Conservation (phyloP, 2,888 invertebrate species). For the Plebejus argus region DNA sequence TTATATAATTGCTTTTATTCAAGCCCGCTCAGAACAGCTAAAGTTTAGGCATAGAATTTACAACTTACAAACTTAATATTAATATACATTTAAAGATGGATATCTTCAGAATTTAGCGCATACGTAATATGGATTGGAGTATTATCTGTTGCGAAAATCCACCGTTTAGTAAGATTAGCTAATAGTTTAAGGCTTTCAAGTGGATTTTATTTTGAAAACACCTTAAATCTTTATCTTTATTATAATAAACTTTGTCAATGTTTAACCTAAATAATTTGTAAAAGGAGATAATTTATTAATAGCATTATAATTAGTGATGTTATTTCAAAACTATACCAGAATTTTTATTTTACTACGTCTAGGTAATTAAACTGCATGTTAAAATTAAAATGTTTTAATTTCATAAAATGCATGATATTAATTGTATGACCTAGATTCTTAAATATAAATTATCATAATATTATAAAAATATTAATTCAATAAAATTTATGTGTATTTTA, state of each 20-base stretch:
- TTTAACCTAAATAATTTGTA: not conserved
- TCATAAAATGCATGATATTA: not conserved
- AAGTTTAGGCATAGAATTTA: not conserved
- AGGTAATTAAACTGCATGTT: not conserved
- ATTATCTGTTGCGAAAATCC: not conserved
- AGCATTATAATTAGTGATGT: not conserved
- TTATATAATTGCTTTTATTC: no score
- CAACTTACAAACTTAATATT: not conserved
- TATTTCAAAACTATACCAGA: not conserved
- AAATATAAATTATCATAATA: not conserved
- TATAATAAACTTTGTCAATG: not conserved
- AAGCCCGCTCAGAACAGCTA: not conserved
- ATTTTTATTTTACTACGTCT: no score
- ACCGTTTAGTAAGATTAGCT: constrained; percentile 3
- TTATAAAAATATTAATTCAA: no score
- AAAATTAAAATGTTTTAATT: not conserved
- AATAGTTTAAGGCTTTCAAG: not conserved
- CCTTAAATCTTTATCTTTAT: not conserved
- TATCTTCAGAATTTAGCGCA: not conserved
- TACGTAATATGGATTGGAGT: not conserved
- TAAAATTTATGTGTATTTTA: no score
- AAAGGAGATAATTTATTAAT: not conserved
- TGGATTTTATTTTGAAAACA: not conserved
- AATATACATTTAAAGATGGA: not conserved
- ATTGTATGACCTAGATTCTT: not conserved